phyloP scores from a whole-genome alignment of 1,140 invertebrate species.

The Archivesica marissinica region DNA sequence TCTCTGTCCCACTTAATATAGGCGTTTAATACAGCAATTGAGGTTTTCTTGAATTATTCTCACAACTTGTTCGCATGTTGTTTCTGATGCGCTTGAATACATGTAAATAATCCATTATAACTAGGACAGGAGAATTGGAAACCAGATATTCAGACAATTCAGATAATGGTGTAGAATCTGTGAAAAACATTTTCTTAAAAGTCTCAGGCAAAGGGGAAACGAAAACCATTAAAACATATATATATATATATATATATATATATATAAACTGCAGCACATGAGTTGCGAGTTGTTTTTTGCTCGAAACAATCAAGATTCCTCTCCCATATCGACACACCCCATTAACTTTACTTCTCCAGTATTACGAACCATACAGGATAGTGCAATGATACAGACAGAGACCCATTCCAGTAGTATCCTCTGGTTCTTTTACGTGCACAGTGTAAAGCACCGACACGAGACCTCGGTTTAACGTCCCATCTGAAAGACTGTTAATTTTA shows the following conservation, averaged over 20 bases:
- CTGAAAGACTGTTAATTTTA: too few relatives aligned
- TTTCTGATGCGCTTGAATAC: slow-evolving; percentile 57
- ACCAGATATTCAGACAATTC: slow-evolving; percentile 14
- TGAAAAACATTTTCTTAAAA: slow-evolving; percentile 46
- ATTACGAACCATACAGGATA: background rate
- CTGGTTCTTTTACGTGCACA: too few relatives aligned
- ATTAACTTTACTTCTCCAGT: background rate
- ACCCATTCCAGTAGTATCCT: too few relatives aligned
- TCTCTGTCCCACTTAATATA: slow-evolving; percentile 49
- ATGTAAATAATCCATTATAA: slow-evolving; percentile 53
- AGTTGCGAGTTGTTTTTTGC: background rate
- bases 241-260: too few relatives aligned
- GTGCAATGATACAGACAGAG: too few relatives aligned
- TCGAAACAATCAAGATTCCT: background rate
- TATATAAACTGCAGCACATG: slow-evolving; percentile 51
- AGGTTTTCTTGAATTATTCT: slow-evolving; percentile 34
- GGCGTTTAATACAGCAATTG: background rate
- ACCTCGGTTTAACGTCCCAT: too few relatives aligned
- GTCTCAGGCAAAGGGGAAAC: slow-evolving; percentile 44
- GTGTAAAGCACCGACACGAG: too few relatives aligned
- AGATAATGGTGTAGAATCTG: too few relatives aligned
- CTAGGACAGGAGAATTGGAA: background rate
- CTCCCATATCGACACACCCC: slow-evolving; percentile 13
- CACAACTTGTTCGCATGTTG: slow-evolving; percentile 46
- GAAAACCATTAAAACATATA: slow-evolving; percentile 50